These are phyloP conservation scores for Hirundichthys speculiger DNA, from an alignment of 2,113 vertebrate genomes.

Conservation along the genomic window DNA sequence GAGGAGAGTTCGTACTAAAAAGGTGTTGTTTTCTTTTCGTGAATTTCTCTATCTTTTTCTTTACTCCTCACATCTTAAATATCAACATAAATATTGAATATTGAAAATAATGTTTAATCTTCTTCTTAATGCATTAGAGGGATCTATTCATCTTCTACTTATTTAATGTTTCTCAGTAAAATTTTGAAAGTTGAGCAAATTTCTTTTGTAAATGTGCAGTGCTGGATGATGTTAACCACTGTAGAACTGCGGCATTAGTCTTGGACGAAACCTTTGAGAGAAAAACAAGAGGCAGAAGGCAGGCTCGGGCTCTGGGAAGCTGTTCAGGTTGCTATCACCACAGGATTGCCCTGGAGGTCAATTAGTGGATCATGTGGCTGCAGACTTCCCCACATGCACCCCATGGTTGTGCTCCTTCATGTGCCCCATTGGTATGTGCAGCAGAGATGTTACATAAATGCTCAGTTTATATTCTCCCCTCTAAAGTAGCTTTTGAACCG, in stretches of 20 bases:
- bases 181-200: too few relatives aligned
- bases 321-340: not conserved
- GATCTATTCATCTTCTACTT: too few relatives aligned
- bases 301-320: not conserved
- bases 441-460: not conserved
- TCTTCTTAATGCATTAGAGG: too few relatives aligned
- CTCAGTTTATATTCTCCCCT: not conserved
- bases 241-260: not conserved
- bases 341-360: conserved; percentile 12
- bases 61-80: too few relatives aligned
- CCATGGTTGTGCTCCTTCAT: not conserved
- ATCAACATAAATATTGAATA: too few relatives aligned
- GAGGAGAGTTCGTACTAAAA: too few relatives aligned
- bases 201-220: too few relatives aligned
- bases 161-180: too few relatives aligned
- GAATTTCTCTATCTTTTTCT: too few relatives aligned
- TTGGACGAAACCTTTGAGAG: not conserved
- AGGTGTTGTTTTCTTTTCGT: too few relatives aligned
- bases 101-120: too few relatives aligned
- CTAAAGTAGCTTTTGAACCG: not conserved
- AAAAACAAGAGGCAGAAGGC: conserved; percentile 1
- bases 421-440: not conserved
- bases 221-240: not conserved
- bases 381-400: not conserved
- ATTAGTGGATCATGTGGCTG: conserved; percentile 28